phyloP scores from a whole-genome alignment of 2,113 vertebrate species.

The Brachypodius melanocephalos region DNA sequence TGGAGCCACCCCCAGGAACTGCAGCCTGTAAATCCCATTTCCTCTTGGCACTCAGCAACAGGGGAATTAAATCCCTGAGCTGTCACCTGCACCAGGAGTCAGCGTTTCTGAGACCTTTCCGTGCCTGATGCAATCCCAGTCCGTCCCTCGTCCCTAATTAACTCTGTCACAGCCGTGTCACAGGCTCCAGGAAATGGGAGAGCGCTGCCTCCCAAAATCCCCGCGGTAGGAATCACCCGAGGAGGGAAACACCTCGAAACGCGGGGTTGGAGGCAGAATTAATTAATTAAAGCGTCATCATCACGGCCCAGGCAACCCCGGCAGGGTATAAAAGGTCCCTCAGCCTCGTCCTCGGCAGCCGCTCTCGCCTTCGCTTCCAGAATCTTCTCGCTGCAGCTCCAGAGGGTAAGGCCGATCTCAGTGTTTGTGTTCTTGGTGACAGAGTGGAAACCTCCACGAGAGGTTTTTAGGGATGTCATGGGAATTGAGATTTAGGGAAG shows the following conservation, averaged over 20 bases:
- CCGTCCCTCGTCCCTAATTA: not conserved
- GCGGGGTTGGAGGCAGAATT: not conserved
- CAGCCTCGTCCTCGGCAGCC: not conserved
- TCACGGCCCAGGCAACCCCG: not conserved
- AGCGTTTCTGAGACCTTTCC: not conserved
- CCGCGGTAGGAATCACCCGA: not conserved
- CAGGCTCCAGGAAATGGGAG: constrained; percentile 12
- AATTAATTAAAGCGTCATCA: not conserved
- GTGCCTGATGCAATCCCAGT: not conserved
- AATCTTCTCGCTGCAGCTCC: not conserved
- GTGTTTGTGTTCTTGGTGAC: accelerated
- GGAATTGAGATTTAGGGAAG: not conserved
- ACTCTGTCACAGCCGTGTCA: not conserved
- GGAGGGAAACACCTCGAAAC: not conserved
- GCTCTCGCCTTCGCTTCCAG: not conserved
- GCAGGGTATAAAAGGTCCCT: not conserved
- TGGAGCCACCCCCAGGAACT: not conserved
- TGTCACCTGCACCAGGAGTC: constrained; percentile 17
- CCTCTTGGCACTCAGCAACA: not conserved
- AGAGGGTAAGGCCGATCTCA: not conserved
- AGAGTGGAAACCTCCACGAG: accelerated
- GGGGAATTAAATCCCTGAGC: not conserved
- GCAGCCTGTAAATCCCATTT: not conserved
- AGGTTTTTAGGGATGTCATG: not conserved
- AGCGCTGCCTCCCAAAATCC: not conserved